Conservation (phyloP, 2,113 vertebrate genomes). For the Rhynchomys soricoides region DNA sequence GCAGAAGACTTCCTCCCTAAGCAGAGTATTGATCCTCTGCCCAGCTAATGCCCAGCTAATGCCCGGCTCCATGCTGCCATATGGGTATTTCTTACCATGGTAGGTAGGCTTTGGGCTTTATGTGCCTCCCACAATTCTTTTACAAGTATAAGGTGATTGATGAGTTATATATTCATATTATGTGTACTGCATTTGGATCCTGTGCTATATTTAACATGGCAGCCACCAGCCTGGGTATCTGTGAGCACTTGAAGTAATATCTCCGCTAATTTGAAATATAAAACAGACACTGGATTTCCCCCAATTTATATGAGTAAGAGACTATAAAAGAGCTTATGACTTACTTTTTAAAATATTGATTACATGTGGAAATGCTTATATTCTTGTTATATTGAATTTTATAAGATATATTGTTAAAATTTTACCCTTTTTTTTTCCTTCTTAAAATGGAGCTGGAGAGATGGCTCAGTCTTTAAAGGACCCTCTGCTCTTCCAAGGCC, state of each 20-base stretch:
- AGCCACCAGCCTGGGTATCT: neutral
- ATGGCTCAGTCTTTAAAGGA: neutral
- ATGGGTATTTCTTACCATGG: neutral
- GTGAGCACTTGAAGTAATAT: neutral
- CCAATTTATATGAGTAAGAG: neutral
- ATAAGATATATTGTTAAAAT: slow-evolving; percentile 45
- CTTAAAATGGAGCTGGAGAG: neutral
- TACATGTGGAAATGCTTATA: slow-evolving; percentile 37
- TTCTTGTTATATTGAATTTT: slow-evolving; percentile 21
- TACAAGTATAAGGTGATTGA: neutral
- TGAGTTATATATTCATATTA: neutral
- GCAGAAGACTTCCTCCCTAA: slow-evolving; percentile 18
- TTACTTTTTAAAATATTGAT: neutral
- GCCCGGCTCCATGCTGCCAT: neutral
- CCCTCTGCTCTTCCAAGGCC: neutral
- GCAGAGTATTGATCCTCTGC: neutral
- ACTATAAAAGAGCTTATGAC: slow-evolving; percentile 1
- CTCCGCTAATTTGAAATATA: neutral
- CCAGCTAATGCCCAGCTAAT: neutral
- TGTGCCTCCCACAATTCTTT: neutral
- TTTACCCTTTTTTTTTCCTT: neutral
- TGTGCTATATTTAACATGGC: neutral
- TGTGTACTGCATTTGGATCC: neutral
- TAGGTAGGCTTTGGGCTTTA: neutral
- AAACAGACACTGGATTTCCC: neutral